phyloP scores from a whole-genome alignment of 2,113 vertebrate genomes.

The Arenaria interpres region DNA sequence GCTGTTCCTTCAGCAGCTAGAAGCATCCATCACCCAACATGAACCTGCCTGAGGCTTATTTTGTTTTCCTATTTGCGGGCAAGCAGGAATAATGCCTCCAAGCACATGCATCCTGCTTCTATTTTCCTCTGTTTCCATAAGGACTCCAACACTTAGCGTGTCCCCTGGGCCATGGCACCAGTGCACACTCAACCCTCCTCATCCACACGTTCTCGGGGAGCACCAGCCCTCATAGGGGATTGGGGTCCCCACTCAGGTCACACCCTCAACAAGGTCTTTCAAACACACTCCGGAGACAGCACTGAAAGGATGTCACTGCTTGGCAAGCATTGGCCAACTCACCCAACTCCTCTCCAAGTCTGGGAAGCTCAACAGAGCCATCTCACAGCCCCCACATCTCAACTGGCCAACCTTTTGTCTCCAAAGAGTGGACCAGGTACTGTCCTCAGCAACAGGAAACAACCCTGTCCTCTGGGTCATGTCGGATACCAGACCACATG shows the following conservation, averaged over 20 bases:
- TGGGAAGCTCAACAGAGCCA: neutral
- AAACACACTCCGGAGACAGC: neutral
- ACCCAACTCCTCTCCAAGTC: neutral
- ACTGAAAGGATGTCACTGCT: accelerated
- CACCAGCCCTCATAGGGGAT: neutral
- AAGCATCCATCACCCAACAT: neutral
- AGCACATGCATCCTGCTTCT: neutral
- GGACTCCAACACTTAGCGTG: neutral
- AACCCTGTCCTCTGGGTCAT: accelerated
- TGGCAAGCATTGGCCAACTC: neutral
- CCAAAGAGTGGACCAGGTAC: neutral
- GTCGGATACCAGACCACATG: accelerated
- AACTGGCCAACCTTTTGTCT: neutral
- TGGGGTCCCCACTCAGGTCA: neutral
- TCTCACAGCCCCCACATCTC: neutral
- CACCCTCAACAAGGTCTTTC: neutral
- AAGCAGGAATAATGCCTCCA: neutral
- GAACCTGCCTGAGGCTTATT: neutral
- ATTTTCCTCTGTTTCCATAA: neutral
- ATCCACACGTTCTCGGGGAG: neutral
- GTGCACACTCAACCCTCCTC: neutral
- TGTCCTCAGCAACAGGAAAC: too few species aligned
- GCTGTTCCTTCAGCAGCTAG: neutral
- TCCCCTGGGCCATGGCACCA: accelerated
- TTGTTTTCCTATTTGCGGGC: neutral